A percentile compares a stretch with the other conserved stretches of the same genome.
These are phyloP conservation scores for Hylaea fasciaria DNA, from an alignment of 2,888 invertebrate genomes.

Conservation along the genomic window DNA sequence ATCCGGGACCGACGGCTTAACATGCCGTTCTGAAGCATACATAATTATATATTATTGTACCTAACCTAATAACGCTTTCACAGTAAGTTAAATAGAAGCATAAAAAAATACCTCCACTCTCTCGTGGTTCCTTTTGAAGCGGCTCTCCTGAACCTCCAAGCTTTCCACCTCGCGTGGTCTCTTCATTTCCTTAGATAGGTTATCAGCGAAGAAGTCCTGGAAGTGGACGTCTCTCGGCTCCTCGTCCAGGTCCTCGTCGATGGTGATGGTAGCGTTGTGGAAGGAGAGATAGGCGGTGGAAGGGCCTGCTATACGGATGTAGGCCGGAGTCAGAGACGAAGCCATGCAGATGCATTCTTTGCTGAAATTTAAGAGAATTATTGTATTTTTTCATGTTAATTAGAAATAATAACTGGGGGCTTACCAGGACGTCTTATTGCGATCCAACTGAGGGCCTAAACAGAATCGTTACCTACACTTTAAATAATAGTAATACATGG, in stretches of 20 bases:
- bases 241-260: conserved; percentile 49
- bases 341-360: conserved; percentile 87
- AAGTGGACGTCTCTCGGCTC: conserved; percentile 31
- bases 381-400: too few species aligned
- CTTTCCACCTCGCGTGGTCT: conserved; percentile 5
- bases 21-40: too few species aligned
- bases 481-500: too few species aligned
- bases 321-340: conserved; percentile 88
- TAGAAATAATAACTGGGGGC: too few species aligned
- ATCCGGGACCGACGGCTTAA: too few species aligned
- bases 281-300: conserved; percentile 81
- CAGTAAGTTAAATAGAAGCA: too few species aligned
- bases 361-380: conserved; percentile 55
- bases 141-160: conserved; percentile 18
- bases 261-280: conserved; percentile 66
- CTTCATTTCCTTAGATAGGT: conserved; percentile 32
- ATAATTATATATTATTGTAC: too few species aligned
- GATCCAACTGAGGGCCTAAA: too few species aligned
- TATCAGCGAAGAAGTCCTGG: conserved; percentile 37
- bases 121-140: conserved; percentile 38
- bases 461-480: too few species aligned
- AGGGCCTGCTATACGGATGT: conserved; percentile 89
- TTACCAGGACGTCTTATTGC: too few species aligned
- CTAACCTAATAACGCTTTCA: too few species aligned
- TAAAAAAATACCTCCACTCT: conserved; percentile 21